Percentiles rank a stretch among this genome's conserved stretches.
Evolutionary conservation across 2,888 invertebrate species (phyloP).

Genomic region (Ceramica pisi): DNA sequence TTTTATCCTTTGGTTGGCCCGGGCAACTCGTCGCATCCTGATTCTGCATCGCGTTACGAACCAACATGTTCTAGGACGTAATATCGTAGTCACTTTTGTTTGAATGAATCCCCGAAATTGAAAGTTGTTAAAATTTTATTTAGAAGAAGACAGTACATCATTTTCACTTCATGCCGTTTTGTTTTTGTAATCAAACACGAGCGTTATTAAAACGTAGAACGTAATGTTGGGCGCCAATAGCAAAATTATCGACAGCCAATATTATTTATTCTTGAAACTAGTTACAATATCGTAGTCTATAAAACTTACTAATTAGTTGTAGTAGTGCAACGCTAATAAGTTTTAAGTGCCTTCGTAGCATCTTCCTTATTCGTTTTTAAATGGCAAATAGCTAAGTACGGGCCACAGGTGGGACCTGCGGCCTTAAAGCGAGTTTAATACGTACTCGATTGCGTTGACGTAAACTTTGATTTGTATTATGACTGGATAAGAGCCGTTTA

Average conservation of each 20-base stretch:
- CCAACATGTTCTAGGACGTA: too few relatives aligned
- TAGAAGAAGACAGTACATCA: not conserved
- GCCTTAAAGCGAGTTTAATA: too few relatives aligned
- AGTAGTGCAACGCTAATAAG: not conserved
- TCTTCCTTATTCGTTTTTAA: too few relatives aligned
- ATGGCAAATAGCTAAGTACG: too few relatives aligned
- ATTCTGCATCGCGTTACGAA: not conserved
- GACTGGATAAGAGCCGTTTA: too few relatives aligned
- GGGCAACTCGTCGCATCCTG: not conserved
- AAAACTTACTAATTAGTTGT: not conserved
- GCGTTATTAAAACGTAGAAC: too few relatives aligned
- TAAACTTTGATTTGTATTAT: too few relatives aligned
- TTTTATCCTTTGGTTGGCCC: too few relatives aligned
- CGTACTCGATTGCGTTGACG: too few relatives aligned
- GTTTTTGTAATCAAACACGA: not conserved
- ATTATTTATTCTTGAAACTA: not conserved
- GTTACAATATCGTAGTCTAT: not conserved
- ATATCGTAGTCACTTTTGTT: not conserved
- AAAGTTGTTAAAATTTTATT: not conserved
- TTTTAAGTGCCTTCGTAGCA: not conserved
- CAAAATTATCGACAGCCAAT: not conserved
- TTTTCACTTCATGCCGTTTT: not conserved
- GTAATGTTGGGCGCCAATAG: conserved; percentile 3
- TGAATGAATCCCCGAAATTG: not conserved
- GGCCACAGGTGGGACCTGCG: too few relatives aligned